Evolutionary conservation across 1,140 invertebrate genomes (phyloP), one percentile per base, ranked within the genome.

Genomic region (Conopomorpha cramerella): DNA sequence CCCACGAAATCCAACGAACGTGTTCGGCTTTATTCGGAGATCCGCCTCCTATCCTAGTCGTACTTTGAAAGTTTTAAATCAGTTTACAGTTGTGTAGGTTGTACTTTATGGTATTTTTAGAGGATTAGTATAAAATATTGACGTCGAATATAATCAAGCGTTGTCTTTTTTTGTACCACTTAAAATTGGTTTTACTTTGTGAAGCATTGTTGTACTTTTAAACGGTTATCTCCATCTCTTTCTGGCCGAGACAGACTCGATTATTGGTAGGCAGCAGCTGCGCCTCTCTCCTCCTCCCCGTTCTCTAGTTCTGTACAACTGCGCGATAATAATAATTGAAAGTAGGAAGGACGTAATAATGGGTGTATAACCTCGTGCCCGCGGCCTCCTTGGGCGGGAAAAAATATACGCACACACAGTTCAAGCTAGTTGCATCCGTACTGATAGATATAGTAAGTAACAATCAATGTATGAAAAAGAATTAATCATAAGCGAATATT

Each of bases 281-380:
- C 61, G 66, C 66, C 63, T 71, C 66, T 73, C 65, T 67, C 58
- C 66, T 70, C 66, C 70, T 71, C 70, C 66, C 70, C 8, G 65
- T 58, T 58, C 65, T 62, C 68, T 64, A 66, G 70, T 65, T 60
- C 64, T 66, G 62, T 55, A 62, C 66, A 52, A 55, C 64, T 65
- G 65, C 70, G 66, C 70, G 70, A 70, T 72, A 70, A 74, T 72
- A 74, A 74, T 72, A 74, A 72, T 72, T 72, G 70, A 72, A 74
- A 74, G 70, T 74, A 74, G 70, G 70, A 74, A 74, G 70, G 70
- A 74, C 70, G 65, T 68, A 72, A 74, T 74, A 74, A 74, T 74
- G 70, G 70, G 70, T 74, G 70, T 74, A 74, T 74, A 74, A 74
- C 70, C 70, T 74, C 70, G 65, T 48, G 66, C 65, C 70, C 65